Percentiles rank a stretch among this genome's conserved stretches.
Evolutionary conservation across 2,888 invertebrate species (phyloP).

Genomic region (Zeuzera pyrina): DNA sequence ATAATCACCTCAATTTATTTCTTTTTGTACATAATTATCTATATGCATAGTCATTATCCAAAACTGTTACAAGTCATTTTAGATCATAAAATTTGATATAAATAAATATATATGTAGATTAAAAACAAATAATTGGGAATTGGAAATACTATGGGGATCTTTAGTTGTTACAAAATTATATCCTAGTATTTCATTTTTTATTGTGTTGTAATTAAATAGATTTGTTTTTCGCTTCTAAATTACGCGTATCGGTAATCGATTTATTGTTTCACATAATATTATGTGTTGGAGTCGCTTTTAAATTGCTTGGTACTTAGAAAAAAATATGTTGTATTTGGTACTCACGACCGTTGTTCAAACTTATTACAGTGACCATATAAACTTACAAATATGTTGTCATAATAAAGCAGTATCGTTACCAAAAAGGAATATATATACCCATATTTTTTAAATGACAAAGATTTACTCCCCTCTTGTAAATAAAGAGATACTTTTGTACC

Average conservation of each 20-base stretch:
- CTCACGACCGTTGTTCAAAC: conserved; percentile 4
- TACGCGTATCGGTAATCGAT: conserved; percentile 26
- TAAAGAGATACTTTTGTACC: conserved; percentile 65
- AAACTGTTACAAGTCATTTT: conserved; percentile 24
- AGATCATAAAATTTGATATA: conserved; percentile 3
- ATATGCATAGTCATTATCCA: conserved; percentile 44
- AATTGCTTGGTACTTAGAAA: conserved; percentile 56
- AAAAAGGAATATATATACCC: no score
- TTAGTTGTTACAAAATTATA: no score
- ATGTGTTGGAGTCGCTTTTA: conserved; percentile 32
- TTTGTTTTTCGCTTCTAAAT: conserved; percentile 33
- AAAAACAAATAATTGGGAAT: conserved; percentile 16
- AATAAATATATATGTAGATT: not conserved
- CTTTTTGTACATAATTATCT: conserved; percentile 18
- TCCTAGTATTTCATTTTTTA: no score
- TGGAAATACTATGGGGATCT: conserved; percentile 18
- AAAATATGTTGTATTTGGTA: conserved; percentile 9
- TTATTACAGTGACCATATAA: conserved; percentile 27
- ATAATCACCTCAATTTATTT: no score
- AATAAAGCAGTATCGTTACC: no score
- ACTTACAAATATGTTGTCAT: no score
- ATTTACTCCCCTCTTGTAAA: conserved; percentile 42
- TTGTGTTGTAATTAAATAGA: conserved; percentile 27
- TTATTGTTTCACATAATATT: no score
- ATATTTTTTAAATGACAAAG: conserved; percentile 25